These are phyloP conservation scores for Neosalanx taihuensis DNA, from an alignment of 2,797 vertebrate species.

Conservation along the genomic window DNA sequence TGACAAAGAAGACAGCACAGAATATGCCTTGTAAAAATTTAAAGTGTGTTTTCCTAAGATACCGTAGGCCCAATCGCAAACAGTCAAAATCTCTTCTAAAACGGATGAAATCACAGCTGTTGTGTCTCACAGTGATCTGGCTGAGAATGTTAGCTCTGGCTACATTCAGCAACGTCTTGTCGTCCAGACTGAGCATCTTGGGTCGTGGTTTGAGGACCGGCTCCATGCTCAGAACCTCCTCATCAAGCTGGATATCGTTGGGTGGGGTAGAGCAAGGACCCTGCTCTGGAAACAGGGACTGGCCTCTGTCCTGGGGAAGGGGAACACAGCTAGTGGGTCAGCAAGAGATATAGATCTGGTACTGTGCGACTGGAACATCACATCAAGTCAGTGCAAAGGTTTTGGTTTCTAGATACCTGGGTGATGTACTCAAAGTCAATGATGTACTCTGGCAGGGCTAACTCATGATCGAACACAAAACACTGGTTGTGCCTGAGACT, in stretches of 20 bases:
- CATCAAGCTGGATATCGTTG: conserved; percentile 57
- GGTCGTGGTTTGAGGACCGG: conserved; percentile 71
- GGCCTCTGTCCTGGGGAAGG: conserved; percentile 48
- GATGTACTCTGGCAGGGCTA: conserved; percentile 82
- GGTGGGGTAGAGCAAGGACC: conserved; percentile 4
- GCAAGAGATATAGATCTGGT: neutral
- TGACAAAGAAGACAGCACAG: neutral
- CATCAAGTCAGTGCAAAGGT: neutral
- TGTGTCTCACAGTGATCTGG: conserved; percentile 80
- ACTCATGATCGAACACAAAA: conserved; percentile 82
- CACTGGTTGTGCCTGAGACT: conserved; percentile 69
- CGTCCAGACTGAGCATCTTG: conserved; percentile 75
- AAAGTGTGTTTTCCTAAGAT: no score
- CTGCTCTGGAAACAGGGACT: neutral
- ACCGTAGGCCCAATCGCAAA: no score
- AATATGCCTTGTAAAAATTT: no score
- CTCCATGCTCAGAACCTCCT: conserved; percentile 75
- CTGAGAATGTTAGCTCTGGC: conserved; percentile 74
- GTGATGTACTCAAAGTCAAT: conserved; percentile 80
- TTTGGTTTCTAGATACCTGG: conserved; percentile 55
- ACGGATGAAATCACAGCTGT: no score
- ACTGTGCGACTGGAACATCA: neutral
- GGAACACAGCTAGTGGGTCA: conserved; percentile 10
- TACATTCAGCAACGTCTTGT: conserved; percentile 72
- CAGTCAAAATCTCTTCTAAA: no score